Base-by-base conservation (phyloP, 2,113 vertebrate species). In the Sorex fumeus region DNA sequence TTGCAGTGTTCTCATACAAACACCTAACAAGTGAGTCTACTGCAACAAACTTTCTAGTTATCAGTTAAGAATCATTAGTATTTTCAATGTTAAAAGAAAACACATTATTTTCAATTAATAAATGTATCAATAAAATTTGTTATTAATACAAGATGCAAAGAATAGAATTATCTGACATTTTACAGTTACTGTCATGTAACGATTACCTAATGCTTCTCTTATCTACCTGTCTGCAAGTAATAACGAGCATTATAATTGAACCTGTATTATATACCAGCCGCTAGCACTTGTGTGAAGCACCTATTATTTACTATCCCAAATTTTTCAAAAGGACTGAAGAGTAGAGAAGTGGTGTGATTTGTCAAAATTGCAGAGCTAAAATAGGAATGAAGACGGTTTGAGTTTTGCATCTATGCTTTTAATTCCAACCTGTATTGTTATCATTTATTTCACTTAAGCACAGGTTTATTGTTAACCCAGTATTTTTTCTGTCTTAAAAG, bases 251-350 rank as follows among this genome's bases (percentile, higher is more conserved):
- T 74, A 40, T 40, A 77, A n/a, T 45, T n/a, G 21, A 87, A 45
- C 21, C 32, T 4, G 83, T 84, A 16, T 9, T 19, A 40, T 62
- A 30, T 64, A 3, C 15, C 43, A 93, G 80, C 8, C 8, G 30
- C 36, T 88, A 47, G 8, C 8, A 84, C 74, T 5, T 27, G 32
- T 82, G 1, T 76, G 40, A 64, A 47, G 9, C 34, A 79, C 5
- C 11, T 87, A 30, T 57, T 62, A 75, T 87, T 87, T 82, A 75
- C 23, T 60, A 82, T 32, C 2, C 7, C 40, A 71, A 1, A 4
- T 45, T 89, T 88, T 79, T 84, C 30, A 64, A 90, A 84, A 94
- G 91, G 57, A 80, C n/a, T 11, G n/a, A 83, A 86, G 12, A 84
- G 1, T 78, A 40, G 76, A 82, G 70, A 82, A 84, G 10, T 12